Percentiles rank a stretch among this genome's conserved stretches.
Evolutionary conservation across 1,140 invertebrate genomes (phyloP).

Genomic region (Subanguina moxae): DNA sequence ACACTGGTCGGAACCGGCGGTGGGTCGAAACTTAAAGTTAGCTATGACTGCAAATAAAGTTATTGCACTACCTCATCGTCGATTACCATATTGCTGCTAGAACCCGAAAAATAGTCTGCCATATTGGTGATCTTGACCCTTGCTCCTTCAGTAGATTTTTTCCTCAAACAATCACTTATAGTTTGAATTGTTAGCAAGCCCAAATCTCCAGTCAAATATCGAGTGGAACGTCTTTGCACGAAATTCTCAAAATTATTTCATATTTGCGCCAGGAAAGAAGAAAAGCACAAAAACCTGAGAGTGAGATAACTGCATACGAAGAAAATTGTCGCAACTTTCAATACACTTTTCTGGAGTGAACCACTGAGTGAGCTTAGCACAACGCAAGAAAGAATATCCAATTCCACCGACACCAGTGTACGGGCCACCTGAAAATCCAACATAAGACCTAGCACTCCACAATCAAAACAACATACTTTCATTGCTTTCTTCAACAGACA

Average conservation of each 20-base stretch:
- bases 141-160: not conserved
- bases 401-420: constrained; percentile 7
- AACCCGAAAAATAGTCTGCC: constrained; percentile 10
- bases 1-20: too few species aligned
- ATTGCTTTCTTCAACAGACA: not conserved
- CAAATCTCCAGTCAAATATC: constrained; percentile 34
- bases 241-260: not conserved
- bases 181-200: constrained; percentile 34
- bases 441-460: not conserved
- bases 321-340: not conserved
- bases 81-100: constrained; percentile 38
- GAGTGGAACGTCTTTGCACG: not conserved
- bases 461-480: not conserved
- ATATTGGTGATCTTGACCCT: constrained; percentile 8
- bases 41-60: too few species aligned
- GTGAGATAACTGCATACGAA: not conserved
- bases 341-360: not conserved
- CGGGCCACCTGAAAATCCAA: not conserved
- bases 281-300: not conserved
- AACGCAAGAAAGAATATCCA: not conserved
- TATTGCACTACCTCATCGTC: constrained; percentile 18
- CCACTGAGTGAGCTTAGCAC: not conserved
- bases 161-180: constrained; percentile 14
- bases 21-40: too few species aligned
- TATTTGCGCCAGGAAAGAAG: not conserved